Percentiles rank a stretch among this genome's conserved stretches.
phyloP scores from a whole-genome alignment of 2,888 invertebrate genomes.

The Belgica antarctica region DNA sequence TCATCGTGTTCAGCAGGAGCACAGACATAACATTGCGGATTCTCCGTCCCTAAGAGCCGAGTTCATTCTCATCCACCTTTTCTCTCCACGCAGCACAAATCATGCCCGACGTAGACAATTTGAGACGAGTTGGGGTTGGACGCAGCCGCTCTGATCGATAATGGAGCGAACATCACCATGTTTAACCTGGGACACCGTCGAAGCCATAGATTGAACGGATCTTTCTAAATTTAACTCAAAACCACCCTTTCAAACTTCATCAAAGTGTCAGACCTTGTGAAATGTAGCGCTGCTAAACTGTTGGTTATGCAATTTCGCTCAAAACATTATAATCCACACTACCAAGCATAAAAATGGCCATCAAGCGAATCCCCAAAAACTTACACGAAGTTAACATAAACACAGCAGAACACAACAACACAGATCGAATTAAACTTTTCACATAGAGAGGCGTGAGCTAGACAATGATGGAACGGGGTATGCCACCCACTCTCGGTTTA shows the following conservation, averaged over 20 bases:
- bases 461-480: background rate
- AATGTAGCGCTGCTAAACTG: background rate
- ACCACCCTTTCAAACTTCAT: no score
- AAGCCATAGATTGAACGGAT: no score
- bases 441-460: background rate
- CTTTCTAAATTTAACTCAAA: no score
- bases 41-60: background rate
- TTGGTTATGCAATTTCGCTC: no score
- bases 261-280: no score
- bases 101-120: conserved; percentile 29
- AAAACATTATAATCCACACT: no score
- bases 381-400: no score
- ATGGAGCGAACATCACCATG: no score
- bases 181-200: no score
- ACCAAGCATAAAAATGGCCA: no score
- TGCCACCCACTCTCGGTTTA: background rate
- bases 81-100: background rate
- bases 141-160: conserved; percentile 20
- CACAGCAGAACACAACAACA: no score
- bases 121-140: conserved; percentile 33
- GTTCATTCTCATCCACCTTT: conserved; percentile 1
- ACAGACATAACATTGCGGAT: conserved; percentile 32
- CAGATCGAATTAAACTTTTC: background rate
- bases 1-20: conserved; percentile 39
- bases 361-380: no score